Base-by-base conservation (phyloP, 2,888 invertebrate genomes). In the Acheta domesticus region DNA sequence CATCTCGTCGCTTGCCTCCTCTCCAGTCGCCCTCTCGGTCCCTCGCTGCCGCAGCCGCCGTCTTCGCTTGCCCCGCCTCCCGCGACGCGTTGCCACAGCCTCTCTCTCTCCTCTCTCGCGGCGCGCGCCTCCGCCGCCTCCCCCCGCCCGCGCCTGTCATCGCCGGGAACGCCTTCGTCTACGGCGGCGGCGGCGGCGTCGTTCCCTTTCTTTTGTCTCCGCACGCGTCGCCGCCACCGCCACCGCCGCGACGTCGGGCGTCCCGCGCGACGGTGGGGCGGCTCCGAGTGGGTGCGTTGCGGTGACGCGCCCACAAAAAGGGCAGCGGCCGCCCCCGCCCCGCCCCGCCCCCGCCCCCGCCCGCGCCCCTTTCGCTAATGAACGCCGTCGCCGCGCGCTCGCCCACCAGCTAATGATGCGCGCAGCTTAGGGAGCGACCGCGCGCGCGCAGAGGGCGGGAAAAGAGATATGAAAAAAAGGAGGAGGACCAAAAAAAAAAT, bases 301-400 rank as follows among this genome's bases (percentile, higher is more conserved):
- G 62, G 62, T 62, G 62, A 62, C 62, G 62, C 62, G n/a, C 62
- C 62, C 62, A 62, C 62, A 62, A 62, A 62, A 62, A 62, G 62
- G 16, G 14, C 62, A 19, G 16, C 62, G n/a, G 14, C 62, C 62
- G 14, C n/a, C 62, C 62, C 62, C 62, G 14, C 62, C 62, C 14
- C 62, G 14, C n/a, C 62, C 62, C 62, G 16, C 2, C 62, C 62
- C 62, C 19, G 2, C 19, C 62, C 16, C n/a, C 62, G 12, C 62
- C n/a, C n/a, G 14, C 62, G 62, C n/a, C 62, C 16, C 62, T n/a
- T 62, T 62, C n/a, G 16, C 62, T 62, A 62, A 62, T 62, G 62
- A 62, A 16, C 16, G 62, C 62, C n/a, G 62, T n/a, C 36, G 36
- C 62, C 62, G 62, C 62, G 62, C 62, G 16, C 16, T n/a, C 62